Base-by-base conservation (phyloP, 2,888 invertebrate species). In the Tanypteryx hageni region DNA sequence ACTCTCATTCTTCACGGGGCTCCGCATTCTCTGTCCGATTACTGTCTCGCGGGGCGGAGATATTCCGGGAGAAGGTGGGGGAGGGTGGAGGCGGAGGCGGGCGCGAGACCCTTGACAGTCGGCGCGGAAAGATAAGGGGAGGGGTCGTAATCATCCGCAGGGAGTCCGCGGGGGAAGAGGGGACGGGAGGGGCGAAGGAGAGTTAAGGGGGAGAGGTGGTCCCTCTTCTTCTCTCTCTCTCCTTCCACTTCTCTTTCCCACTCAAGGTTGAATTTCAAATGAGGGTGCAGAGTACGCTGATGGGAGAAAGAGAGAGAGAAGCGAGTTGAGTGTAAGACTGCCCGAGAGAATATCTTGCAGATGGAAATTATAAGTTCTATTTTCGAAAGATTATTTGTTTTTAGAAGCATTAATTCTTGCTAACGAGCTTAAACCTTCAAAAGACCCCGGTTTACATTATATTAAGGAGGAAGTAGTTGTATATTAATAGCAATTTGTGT, bases 91-190 rank as follows among this genome's bases (percentile, higher is more conserved):
- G 44, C 31, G 83, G 0, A 13, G 7, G 44, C 13, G 83, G 22
- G 58, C 16, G 86, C 10, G 61, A 86, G 59, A 31, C 61, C 31
- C 86, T 86, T 86, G 86, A 86, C 86, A 86, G 86, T 18, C 61
- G 18, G 22, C 8, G 86, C 8, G 86, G 27, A 61, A 59, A 59
- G 82, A 82, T 82, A 82, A 82, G 81, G 31, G 10, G 82, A 22
- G 22, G 85, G 22, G 27, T 10, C 85, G 85, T 31, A 83, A 83
- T 83, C 83, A 83, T 56, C 44, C 1, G 44, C 44, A 44, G 44
- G 44, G 44, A 44, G 44, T 44, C 44, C 44, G 83, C 44, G 14
- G 44, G 9, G 56, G 57, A 83, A 13, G n/a, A n/a, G n/a, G 56
- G 16, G 18, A 57, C 10, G 57, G 22, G 44, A 14, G 11, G 4